A percentile compares a stretch with the other conserved stretches of the same genome.
These are phyloP conservation scores for Mayetiola destructor DNA, from an alignment of 2,888 invertebrate genomes.

Conservation along the genomic window DNA sequence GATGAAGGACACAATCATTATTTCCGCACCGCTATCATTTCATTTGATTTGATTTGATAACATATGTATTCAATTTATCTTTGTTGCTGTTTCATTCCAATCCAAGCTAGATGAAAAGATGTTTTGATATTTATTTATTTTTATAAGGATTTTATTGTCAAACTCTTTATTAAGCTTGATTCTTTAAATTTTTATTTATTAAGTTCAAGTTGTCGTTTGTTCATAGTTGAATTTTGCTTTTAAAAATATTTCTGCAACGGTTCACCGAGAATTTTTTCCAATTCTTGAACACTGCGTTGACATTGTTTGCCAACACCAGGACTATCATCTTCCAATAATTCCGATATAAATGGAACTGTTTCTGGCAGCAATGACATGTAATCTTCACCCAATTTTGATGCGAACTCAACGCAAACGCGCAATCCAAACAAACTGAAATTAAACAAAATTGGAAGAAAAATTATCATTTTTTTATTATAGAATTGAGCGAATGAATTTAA, in stretches of 20 bases:
- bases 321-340: conserved; percentile 81
- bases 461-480: conserved; percentile 11
- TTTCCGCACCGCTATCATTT: no score
- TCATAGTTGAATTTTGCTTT: conserved; percentile 18
- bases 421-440: conserved; percentile 48
- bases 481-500: not conserved
- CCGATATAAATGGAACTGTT: conserved; percentile 85
- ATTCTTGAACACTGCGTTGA: conserved; percentile 63
- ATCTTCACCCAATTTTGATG: conserved; percentile 71
- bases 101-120: no score
- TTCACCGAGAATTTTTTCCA: conserved; percentile 79
- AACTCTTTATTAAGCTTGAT: no score
- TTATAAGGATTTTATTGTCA: no score
- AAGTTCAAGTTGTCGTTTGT: no score
- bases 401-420: conserved; percentile 60
- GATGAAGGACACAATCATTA: no score
- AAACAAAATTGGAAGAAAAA: not conserved
- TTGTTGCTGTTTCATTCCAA: no score
- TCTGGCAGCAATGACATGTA: conserved; percentile 81
- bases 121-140: no score
- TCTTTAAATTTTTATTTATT: no score
- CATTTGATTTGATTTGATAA: no score
- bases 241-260: conserved; percentile 79
- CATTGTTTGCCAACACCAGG: conserved; percentile 66
- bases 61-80: no score